Percentiles rank a stretch among this genome's conserved stretches.
Conservation (phyloP, 2,888 invertebrate genomes). For the Caenorhabditis sp. region DNA sequence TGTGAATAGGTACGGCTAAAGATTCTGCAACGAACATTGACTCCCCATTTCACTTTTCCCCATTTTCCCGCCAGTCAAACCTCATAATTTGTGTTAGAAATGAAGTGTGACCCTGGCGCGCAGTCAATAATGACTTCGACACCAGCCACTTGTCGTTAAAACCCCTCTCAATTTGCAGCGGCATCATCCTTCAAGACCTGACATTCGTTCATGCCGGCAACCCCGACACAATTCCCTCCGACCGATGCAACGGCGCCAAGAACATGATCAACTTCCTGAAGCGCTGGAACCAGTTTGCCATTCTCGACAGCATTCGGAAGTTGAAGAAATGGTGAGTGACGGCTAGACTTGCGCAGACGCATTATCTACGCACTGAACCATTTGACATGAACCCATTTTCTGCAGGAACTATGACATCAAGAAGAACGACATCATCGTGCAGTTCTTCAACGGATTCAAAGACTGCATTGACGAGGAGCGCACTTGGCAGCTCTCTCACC, state of each 20-base stretch:
- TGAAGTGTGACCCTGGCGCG: slow-evolving; percentile 23
- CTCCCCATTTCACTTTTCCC: not conserved
- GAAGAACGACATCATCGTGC: slow-evolving; percentile 94
- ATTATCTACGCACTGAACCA: too few relatives aligned
- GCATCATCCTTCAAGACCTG: slow-evolving; percentile 97
- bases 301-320: slow-evolving; percentile 97
- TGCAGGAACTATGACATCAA: slow-evolving; percentile 94
- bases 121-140: slow-evolving; percentile 20
- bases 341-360: slow-evolving; percentile 1
- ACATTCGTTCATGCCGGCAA: slow-evolving; percentile 99
- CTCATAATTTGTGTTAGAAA: slow-evolving; percentile 4
- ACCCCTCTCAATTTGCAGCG: slow-evolving; percentile 86
- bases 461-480: slow-evolving; percentile 96
- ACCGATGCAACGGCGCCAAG: slow-evolving; percentile 86
- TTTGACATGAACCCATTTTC: too few relatives aligned
- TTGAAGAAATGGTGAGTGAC: slow-evolving; percentile 92
- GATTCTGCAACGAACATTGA: not conserved
- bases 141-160: slow-evolving; percentile 16
- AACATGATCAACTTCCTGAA: slow-evolving; percentile 93
- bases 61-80: not conserved
- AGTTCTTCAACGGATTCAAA: slow-evolving; percentile 97
- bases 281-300: slow-evolving; percentile 98
- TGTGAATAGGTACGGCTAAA: not conserved
- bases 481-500: slow-evolving; percentile 98
- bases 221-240: slow-evolving; percentile 89